Percentiles rank a stretch among this genome's conserved stretches.
phyloP scores from a whole-genome alignment of 2,888 invertebrate genomes.

The Troilus luridus region DNA sequence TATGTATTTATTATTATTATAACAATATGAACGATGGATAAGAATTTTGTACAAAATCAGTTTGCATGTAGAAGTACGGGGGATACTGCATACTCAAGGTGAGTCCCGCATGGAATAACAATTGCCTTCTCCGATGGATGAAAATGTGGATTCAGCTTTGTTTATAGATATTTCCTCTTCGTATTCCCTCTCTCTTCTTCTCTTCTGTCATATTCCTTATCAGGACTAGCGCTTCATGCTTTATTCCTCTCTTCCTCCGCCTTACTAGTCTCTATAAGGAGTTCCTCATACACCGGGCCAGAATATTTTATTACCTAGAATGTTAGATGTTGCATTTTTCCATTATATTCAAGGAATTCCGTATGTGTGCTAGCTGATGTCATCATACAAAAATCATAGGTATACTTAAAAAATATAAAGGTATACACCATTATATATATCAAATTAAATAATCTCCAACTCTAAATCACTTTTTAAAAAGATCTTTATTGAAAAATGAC shows the following conservation, averaged over 20 bases:
- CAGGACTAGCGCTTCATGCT: not conserved
- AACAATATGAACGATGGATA: not conserved
- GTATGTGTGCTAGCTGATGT: no score
- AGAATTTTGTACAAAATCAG: not conserved
- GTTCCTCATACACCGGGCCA: not conserved
- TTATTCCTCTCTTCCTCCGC: not conserved
- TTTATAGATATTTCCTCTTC: constrained; percentile 28
- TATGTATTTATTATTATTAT: not conserved
- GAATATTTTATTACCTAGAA: not conserved
- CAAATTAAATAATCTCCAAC: no score
- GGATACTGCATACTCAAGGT: not conserved
- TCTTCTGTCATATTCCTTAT: constrained; percentile 21
- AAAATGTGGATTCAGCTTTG: constrained; percentile 43
- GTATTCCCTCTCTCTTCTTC: not conserved
- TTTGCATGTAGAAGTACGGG: not conserved
- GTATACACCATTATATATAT: no score
- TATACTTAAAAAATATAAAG: no score
- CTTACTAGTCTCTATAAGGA: not conserved
- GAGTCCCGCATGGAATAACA: constrained; percentile 21
- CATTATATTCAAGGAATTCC: not conserved
- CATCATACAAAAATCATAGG: no score
- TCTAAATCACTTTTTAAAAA: no score
- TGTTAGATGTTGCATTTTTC: not conserved
- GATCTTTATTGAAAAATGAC: no score
- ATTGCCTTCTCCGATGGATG: not conserved